phyloP scores from a whole-genome alignment of 2,113 vertebrate genomes.

The Sminthopsis crassicaudata region DNA sequence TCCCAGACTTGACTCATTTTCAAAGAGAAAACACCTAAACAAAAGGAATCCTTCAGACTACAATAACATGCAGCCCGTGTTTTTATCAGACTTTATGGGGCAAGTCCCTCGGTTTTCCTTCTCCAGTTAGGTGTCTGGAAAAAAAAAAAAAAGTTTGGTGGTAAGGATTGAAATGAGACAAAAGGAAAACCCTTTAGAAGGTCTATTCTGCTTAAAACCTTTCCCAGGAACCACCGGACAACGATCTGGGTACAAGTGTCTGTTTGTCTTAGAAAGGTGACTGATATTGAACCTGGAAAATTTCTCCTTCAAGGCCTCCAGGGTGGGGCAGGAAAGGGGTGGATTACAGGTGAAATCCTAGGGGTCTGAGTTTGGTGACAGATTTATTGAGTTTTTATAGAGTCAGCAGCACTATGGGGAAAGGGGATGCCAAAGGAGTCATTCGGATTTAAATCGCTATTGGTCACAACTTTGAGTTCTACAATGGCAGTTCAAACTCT shows the following conservation, averaged over 20 bases:
- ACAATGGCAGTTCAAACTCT: neutral
- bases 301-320: neutral
- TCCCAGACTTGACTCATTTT: neutral
- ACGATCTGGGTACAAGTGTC: neutral
- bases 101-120: neutral
- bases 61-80: neutral
- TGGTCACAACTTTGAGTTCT: neutral
- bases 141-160: neutral
- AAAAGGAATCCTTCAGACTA: neutral
- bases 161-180: neutral
- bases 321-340: neutral
- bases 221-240: neutral
- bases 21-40: neutral
- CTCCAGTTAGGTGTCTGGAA: neutral
- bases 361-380: slow-evolving; percentile 47
- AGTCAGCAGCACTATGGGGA: neutral
- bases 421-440: slow-evolving; percentile 1
- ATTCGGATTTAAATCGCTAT: neutral
- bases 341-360: slow-evolving; percentile 47
- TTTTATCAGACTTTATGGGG: neutral
- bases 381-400: slow-evolving; percentile 63
- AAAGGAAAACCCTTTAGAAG: neutral
- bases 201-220: neutral
- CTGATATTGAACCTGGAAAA: neutral
- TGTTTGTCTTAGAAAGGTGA: neutral